Percentiles rank a stretch among this genome's conserved stretches.
Evolutionary conservation across 23 tunicate genomes (phyloP).

Genomic region (Trididemnum clinides): DNA sequence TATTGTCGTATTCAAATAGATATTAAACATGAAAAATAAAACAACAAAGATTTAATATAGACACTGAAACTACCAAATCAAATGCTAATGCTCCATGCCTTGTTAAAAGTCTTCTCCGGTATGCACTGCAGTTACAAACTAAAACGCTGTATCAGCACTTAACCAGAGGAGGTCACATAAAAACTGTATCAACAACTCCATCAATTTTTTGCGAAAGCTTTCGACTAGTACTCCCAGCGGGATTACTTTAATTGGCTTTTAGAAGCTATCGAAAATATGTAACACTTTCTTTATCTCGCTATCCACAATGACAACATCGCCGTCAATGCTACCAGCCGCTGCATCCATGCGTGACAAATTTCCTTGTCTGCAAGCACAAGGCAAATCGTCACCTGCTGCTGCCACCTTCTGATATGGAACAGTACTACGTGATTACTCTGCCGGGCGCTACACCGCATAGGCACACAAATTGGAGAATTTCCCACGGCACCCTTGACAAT

Average conservation of each 20-base stretch:
- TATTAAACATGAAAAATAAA: conserved; percentile 29
- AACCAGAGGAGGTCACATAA: conserved; percentile 33
- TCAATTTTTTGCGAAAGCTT: conserved; percentile 19
- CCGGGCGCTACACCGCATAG: conserved; percentile 32
- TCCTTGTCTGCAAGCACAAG: conserved; percentile 27
- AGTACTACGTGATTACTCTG: conserved; percentile 15
- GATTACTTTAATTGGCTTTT: conserved; percentile 35
- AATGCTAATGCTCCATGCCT: conserved; percentile 35
- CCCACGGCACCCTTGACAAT: conserved; percentile 22
- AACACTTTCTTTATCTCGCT: conserved; percentile 34
- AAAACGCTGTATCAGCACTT: conserved; percentile 29
- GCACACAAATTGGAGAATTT: conserved; percentile 27
- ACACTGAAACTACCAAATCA: conserved; percentile 30
- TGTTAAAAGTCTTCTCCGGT: conserved; percentile 28
- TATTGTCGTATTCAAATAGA: conserved; percentile 17
- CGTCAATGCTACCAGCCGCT: conserved; percentile 22
- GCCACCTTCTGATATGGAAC: conserved; percentile 25
- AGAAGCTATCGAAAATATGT: conserved; percentile 26
- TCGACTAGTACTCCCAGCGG: conserved; percentile 34
- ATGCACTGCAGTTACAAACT: conserved; percentile 33
- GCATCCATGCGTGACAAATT: conserved; percentile 39
- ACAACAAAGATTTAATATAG: conserved; percentile 29
- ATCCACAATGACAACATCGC: conserved; percentile 29
- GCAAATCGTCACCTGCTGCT: conserved; percentile 35
- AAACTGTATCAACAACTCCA: conserved; percentile 29